phyloP scores from a whole-genome alignment of 2,888 invertebrate species.

The Iselma pallidipennis region DNA sequence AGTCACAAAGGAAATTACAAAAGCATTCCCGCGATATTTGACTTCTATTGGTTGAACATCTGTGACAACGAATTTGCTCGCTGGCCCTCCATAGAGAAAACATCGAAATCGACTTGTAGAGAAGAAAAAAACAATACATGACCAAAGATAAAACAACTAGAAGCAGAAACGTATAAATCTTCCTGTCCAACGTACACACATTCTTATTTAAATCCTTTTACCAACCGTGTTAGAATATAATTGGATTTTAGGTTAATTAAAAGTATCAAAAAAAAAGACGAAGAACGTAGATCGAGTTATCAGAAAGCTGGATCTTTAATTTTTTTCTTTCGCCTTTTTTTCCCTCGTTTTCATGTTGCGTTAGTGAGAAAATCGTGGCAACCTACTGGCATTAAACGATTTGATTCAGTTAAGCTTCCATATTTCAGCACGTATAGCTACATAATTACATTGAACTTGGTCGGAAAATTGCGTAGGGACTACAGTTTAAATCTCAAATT shows the following conservation, averaged over 20 bases:
- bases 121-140: background rate
- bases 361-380: background rate
- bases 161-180: background rate
- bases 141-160: background rate
- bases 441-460: slow-evolving; percentile 12
- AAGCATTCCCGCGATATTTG: background rate
- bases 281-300: too few species aligned
- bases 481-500: background rate
- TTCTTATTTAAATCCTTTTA: too few species aligned
- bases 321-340: background rate
- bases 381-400: background rate
- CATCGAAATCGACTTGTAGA: background rate
- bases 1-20: background rate
- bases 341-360: background rate
- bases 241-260: background rate
- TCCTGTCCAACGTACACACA: too few species aligned
- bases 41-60: background rate
- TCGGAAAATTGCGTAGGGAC: slow-evolving; percentile 7
- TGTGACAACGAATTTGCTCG: background rate
- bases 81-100: background rate
- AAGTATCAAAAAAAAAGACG: too few species aligned
- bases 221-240: too few species aligned
- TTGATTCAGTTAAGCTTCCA: slow-evolving; percentile 11
- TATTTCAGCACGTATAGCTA: slow-evolving; percentile 8
- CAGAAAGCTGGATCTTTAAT: background rate